Evolutionary conservation across 1,140 invertebrate species (phyloP), one percentile per base, ranked within the genome.

Genomic region (Drosophila guanche): DNA sequence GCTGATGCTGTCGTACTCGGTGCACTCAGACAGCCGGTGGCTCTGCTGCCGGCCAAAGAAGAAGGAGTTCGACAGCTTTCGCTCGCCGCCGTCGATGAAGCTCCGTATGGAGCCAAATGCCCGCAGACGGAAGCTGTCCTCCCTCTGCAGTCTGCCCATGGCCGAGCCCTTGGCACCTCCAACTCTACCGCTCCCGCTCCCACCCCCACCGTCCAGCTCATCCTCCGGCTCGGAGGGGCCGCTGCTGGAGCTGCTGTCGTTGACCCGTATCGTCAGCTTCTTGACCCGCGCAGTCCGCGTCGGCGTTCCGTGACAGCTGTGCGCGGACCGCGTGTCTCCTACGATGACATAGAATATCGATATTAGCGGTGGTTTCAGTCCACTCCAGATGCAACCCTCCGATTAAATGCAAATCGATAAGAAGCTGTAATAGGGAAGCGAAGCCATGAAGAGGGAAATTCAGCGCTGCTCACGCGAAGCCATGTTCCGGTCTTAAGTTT

Each of bases 241-340:
- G 14, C 79, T 52, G 66, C 76, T 73, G 69, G 80, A 89, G 65
- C 92, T 93, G 76, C 92, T 93, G 57, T 93, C 92, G 29, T 92
- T 92, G 3, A 93, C 92, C 22, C 84, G 75, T 62, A 91, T 91
- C 51, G 90, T 91, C 1, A 91, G 74, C 68, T 91, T 91, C 55
- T 90, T 91, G 4, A 90, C 70, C 29, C 90, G 79, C 41, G 66
- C 51, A 1, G 55, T 72, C n/a, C 90, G 75, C 8, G 83, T 81
- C 42, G 90, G 90, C 25, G 89, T 90, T 6, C 53, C 78, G 40
- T 85, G 86, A 48, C 84, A 89, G 47, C 89, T 90, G 43, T 89
- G 89, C 29, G 79, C 84, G 20, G 66, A 73, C 33, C 89, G 89
- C 37, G 54, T 66, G 29, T 78, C 76, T 48, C 61, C 80, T 45